Evolutionary conservation across 2,113 vertebrate genomes (phyloP).

Genomic region (Cyanoderma ruficeps): DNA sequence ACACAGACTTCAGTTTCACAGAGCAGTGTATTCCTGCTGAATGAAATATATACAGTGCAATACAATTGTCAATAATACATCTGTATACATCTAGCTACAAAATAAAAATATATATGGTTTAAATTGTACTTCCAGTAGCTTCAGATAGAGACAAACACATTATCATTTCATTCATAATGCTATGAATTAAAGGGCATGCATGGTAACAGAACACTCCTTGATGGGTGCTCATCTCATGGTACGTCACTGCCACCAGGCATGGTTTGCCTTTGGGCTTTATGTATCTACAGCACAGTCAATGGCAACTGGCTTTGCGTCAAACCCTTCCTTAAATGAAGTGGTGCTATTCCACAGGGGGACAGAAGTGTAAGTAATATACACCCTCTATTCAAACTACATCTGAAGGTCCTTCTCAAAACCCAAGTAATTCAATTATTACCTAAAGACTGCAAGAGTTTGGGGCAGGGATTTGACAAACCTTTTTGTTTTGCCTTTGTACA

Average conservation of each 20-base stretch:
- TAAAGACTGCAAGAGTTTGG: background rate
- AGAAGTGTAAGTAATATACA: background rate
- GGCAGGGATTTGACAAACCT: background rate
- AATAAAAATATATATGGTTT: background rate
- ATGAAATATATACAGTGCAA: background rate
- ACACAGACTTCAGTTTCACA: background rate
- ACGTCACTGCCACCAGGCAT: background rate
- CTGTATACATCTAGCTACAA: background rate
- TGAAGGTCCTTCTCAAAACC: background rate
- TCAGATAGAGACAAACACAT: background rate
- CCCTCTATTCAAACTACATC: background rate
- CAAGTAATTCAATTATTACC: background rate
- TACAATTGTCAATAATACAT: background rate
- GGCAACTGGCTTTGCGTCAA: background rate
- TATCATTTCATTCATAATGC: background rate
- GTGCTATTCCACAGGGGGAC: background rate
- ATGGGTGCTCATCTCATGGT: background rate
- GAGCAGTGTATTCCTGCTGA: background rate
- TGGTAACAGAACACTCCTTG: background rate
- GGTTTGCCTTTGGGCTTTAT: background rate
- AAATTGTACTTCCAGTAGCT: background rate
- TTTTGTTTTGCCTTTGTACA: background rate
- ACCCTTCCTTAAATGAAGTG: background rate
- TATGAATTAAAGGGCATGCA: background rate
- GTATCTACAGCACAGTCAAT: fast-evolving